A percentile compares a stretch with the other conserved stretches of the same genome.
These are phyloP conservation scores for Hippasteria phrygiana DNA, from an alignment of 53 echinoderm and acorn worm genomes.

Conservation along the genomic window DNA sequence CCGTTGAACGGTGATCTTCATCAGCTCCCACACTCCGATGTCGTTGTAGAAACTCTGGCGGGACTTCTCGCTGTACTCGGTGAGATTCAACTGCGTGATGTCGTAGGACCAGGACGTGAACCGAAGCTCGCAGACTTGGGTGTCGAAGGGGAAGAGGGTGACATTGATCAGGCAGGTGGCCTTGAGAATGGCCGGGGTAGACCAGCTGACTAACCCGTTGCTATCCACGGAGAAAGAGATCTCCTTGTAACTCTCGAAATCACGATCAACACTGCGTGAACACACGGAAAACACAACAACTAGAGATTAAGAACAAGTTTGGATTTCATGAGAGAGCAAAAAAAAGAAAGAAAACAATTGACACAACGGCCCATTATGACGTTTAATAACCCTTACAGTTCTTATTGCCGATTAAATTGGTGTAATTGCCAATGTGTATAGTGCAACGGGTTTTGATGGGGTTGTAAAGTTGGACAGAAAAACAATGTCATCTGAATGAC, in stretches of 20 bases:
- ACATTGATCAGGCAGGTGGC: constrained; percentile 12
- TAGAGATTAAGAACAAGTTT: too few species aligned
- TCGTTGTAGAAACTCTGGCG: not conserved
- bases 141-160: constrained; percentile 38
- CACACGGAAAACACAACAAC: not conserved
- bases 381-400: too few species aligned
- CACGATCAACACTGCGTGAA: not conserved
- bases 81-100: not conserved
- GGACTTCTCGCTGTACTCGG: not conserved
- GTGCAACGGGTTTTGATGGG: too few species aligned
- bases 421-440: too few species aligned
- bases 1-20: not conserved
- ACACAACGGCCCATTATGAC: too few species aligned
- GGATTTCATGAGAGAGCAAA: too few species aligned
- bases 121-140: constrained; percentile 15
- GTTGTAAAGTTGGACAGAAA: too few species aligned
- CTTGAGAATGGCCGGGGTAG: constrained; percentile 21
- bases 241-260: constrained; percentile 51
- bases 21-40: constrained; percentile 31
- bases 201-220: not conserved
- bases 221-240: not conserved
- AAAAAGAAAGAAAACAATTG: too few species aligned
- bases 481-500: too few species aligned
- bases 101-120: constrained; percentile 18
- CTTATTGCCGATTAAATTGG: too few species aligned